These are phyloP conservation scores for Oppia nitens DNA, from an alignment of 1,140 invertebrate genomes.

Conservation along the genomic window DNA sequence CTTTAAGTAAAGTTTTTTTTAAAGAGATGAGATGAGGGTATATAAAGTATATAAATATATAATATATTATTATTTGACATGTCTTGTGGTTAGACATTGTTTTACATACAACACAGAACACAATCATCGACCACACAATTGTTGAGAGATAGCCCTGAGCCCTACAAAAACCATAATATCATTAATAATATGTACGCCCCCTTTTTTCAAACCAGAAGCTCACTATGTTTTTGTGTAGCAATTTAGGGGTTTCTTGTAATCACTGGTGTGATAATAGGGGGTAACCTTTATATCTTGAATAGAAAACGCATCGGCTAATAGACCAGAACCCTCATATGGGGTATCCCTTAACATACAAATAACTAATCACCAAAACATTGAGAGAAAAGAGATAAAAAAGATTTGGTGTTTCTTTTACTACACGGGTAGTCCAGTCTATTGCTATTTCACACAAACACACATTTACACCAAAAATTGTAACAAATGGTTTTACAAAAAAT, in stretches of 20 bases:
- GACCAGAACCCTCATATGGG: not conserved
- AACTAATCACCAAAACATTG: not conserved
- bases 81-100: not conserved
- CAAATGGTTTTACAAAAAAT: too few relatives aligned
- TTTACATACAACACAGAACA: not conserved
- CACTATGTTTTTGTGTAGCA: too few relatives aligned
- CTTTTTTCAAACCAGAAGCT: slow-evolving; percentile 1
- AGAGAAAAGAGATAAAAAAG: not conserved
- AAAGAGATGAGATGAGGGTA: too few relatives aligned
- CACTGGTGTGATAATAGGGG: not conserved
- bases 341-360: not conserved
- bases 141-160: too few relatives aligned
- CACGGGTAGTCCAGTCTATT: too few relatives aligned
- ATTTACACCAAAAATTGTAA: too few relatives aligned
- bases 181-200: not conserved
- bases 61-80: too few relatives aligned
- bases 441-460: too few relatives aligned
- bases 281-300: not conserved
- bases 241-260: not conserved
- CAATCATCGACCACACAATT: too few relatives aligned
- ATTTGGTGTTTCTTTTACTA: too few relatives aligned
- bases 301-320: not conserved
- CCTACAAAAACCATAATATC: not conserved
- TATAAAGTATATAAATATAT: too few relatives aligned
- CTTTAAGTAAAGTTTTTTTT: too few relatives aligned